A percentile compares a stretch with the other conserved stretches of the same genome.
phyloP scores from a whole-genome alignment of 2,888 invertebrate species.

The Norana najaformis region DNA sequence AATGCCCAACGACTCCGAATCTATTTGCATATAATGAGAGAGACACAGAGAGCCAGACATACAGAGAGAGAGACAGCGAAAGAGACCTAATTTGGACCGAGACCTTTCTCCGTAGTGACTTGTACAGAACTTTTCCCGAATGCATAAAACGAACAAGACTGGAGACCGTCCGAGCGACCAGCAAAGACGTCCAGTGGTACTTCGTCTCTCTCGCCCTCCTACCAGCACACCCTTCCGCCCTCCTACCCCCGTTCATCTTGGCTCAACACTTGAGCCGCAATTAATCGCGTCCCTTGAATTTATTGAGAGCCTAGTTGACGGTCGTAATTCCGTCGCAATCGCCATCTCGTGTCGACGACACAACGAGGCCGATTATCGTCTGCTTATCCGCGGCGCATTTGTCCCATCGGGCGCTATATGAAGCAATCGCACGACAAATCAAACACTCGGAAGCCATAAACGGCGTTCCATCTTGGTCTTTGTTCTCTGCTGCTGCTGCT shows the following conservation, averaged over 20 bases:
- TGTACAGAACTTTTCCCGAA: not conserved
- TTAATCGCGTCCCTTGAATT: slow-evolving; percentile 13
- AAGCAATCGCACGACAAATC: not conserved
- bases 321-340: not conserved
- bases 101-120: too few species aligned
- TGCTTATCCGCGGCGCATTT: not conserved
- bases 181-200: not conserved
- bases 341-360: not conserved
- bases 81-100: not conserved
- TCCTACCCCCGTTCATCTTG: not conserved
- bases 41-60: not conserved
- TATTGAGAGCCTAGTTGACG: not conserved
- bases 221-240: not conserved
- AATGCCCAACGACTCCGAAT: not conserved
- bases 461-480: slow-evolving; percentile 7
- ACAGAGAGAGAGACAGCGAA: not conserved
- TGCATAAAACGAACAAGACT: not conserved
- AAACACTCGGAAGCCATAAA: slow-evolving; percentile 6
- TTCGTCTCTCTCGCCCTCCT: not conserved
- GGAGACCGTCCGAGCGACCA: not conserved
- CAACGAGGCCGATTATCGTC: not conserved
- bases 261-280: not conserved
- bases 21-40: not conserved
- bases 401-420: not conserved
- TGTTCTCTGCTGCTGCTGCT: not conserved